A percentile compares a stretch with the other conserved stretches of the same genome.
phyloP scores from a whole-genome alignment of 2,888 invertebrate genomes.

The Hipparchia sbordonii region DNA sequence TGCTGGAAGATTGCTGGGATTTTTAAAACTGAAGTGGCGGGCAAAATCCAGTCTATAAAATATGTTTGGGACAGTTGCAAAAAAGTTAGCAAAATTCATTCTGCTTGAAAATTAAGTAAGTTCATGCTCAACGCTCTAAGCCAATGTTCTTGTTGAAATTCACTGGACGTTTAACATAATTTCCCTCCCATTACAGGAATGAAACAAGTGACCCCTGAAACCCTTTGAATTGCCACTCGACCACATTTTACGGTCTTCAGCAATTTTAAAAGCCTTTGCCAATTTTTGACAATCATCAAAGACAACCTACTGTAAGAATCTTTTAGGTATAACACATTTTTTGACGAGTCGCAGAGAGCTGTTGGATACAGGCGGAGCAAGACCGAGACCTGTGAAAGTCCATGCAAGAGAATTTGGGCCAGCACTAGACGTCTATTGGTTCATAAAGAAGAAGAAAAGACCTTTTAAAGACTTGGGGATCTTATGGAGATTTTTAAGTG shows the following conservation, averaged over 20 bases:
- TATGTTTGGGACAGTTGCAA: too few species aligned
- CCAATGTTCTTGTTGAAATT: constrained; percentile 40
- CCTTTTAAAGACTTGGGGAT: too few species aligned
- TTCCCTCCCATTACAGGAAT: constrained; percentile 64
- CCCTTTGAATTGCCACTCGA: constrained; percentile 80
- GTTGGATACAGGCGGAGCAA: too few species aligned
- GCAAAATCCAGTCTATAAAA: too few species aligned
- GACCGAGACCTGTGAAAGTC: too few species aligned
- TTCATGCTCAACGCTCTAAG: constrained; percentile 2
- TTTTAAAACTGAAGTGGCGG: too few species aligned
- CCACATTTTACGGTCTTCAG: constrained; percentile 70
- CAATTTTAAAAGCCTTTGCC: constrained; percentile 60
- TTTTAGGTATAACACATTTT: neutral
- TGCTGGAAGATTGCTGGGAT: too few species aligned
- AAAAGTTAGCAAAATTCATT: neutral
- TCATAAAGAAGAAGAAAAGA: too few species aligned
- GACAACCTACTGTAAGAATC: neutral
- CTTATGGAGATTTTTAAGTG: too few species aligned
- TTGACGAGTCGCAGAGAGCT: too few species aligned
- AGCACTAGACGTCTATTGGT: too few species aligned
- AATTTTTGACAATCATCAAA: constrained; percentile 33
- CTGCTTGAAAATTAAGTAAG: constrained; percentile 11
- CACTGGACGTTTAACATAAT: constrained; percentile 62
- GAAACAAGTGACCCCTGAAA: constrained; percentile 69
- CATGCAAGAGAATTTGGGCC: too few species aligned